Evolutionary conservation across 2,113 vertebrate genomes (phyloP).

Genomic region (Penelope pileata): DNA sequence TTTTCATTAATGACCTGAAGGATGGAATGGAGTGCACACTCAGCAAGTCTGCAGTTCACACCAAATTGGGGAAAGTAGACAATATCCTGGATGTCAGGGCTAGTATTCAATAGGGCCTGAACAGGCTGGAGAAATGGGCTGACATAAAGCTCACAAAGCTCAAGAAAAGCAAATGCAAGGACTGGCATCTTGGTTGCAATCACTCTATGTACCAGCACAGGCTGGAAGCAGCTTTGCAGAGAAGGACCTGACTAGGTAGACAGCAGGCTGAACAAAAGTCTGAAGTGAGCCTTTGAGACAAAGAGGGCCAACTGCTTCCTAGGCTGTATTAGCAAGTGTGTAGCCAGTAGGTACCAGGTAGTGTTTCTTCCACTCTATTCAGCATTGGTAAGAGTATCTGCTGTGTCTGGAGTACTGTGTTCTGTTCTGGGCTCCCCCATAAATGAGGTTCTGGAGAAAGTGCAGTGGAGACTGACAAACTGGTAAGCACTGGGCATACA

Average conservation of each 20-base stretch:
- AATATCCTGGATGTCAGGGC: not conserved
- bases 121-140: not conserved
- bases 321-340: not conserved
- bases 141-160: not conserved
- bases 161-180: not conserved
- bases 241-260: not conserved
- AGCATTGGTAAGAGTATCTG: not conserved
- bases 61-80: not conserved
- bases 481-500: not conserved
- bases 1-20: not conserved
- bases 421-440: not conserved
- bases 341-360: not conserved
- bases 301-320: rapidly evolving
- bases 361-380: not conserved
- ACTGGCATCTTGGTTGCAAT: not conserved
- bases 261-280: not conserved
- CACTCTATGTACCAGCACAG: not conserved
- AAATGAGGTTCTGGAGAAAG: not conserved
- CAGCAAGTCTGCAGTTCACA: not conserved
- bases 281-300: not conserved
- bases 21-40: not conserved
- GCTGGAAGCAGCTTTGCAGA: not conserved
- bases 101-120: not conserved
- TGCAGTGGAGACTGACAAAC: not conserved
- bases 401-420: not conserved